Conservation (phyloP, 2,888 invertebrate genomes). For the Parnassius smintheus region DNA sequence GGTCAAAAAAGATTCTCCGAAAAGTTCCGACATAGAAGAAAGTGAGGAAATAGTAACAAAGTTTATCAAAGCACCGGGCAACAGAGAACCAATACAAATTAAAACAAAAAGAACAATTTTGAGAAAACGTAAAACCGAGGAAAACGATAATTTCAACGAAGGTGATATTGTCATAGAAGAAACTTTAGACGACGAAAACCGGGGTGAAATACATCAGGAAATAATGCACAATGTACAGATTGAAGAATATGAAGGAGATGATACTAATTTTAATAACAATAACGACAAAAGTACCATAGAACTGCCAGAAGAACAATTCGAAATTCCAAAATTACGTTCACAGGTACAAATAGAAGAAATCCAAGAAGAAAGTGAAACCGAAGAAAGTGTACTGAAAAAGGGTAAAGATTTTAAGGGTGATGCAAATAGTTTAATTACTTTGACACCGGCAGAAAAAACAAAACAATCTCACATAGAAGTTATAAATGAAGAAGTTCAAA, state of each 20-base stretch:
- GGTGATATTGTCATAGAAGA: conserved; percentile 79
- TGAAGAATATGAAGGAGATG: conserved; percentile 61
- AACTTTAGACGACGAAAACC: conserved; percentile 65
- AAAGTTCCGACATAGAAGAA: conserved; percentile 75
- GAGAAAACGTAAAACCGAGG: conserved; percentile 61
- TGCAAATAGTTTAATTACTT: no score
- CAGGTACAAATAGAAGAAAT: conserved; percentile 54
- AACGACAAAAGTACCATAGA: conserved; percentile 48
- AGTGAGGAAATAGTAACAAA: conserved; percentile 82
- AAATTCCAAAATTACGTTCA: conserved; percentile 54
- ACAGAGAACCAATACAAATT: conserved; percentile 76
- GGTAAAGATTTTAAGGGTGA: neutral
- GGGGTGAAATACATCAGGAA: conserved; percentile 31
- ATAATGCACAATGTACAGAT: conserved; percentile 57
- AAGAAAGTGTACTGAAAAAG: neutral
- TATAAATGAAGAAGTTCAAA: conserved; percentile 28
- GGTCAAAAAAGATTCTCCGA: conserved; percentile 45
- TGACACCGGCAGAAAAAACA: conserved; percentile 25
- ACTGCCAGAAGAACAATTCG: conserved; percentile 41
- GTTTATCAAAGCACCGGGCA: conserved; percentile 75
- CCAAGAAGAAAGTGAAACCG: conserved; percentile 25
- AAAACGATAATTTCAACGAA: conserved; percentile 39
- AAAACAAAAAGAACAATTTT: conserved; percentile 81
- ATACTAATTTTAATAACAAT: conserved; percentile 39
- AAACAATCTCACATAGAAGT: conserved; percentile 30